These are phyloP conservation scores for Oxygymnocypris stewartii DNA, from an alignment of 2,113 vertebrate species.

Conservation along the genomic window DNA sequence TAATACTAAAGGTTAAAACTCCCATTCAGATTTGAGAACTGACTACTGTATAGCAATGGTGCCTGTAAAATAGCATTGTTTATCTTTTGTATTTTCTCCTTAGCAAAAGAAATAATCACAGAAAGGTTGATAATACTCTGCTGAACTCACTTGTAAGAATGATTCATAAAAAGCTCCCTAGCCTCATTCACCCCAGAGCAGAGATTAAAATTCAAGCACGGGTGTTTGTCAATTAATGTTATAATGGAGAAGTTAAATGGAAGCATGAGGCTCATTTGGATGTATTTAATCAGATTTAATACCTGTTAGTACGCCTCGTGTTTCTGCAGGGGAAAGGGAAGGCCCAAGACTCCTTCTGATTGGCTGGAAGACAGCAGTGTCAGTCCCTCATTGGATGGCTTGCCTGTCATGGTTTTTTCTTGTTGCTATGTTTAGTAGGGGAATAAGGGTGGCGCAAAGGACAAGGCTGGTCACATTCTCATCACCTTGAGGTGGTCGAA, in stretches of 20 bases:
- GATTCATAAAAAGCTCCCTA: constrained; percentile 44
- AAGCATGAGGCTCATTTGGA: constrained; percentile 51
- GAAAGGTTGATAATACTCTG: constrained; percentile 36
- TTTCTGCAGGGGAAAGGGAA: constrained; percentile 38
- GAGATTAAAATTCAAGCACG: constrained; percentile 60
- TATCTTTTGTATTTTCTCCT: constrained; percentile 29
- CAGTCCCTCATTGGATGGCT: not conserved
- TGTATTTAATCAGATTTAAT: constrained; percentile 63
- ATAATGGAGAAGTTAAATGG: constrained; percentile 52
- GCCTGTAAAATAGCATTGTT: not conserved
- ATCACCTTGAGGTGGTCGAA: constrained; percentile 28
- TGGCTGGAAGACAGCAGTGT: not conserved
- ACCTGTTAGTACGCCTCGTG: constrained; percentile 17
- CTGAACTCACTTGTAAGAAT: not conserved
- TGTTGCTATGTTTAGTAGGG: not conserved
- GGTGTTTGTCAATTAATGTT: constrained; percentile 62
- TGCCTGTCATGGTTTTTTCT: constrained; percentile 24
- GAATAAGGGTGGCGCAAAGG: not conserved
- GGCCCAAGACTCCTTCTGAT: constrained; percentile 20
- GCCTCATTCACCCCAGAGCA: constrained; percentile 48
- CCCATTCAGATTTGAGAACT: not conserved
- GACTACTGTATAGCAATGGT: not conserved
- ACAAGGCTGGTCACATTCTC: not conserved
- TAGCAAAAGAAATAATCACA: constrained; percentile 34
- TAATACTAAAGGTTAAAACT: no score